Conservation (phyloP, 1,140 invertebrate genomes). For the Adelges cooleyi region DNA sequence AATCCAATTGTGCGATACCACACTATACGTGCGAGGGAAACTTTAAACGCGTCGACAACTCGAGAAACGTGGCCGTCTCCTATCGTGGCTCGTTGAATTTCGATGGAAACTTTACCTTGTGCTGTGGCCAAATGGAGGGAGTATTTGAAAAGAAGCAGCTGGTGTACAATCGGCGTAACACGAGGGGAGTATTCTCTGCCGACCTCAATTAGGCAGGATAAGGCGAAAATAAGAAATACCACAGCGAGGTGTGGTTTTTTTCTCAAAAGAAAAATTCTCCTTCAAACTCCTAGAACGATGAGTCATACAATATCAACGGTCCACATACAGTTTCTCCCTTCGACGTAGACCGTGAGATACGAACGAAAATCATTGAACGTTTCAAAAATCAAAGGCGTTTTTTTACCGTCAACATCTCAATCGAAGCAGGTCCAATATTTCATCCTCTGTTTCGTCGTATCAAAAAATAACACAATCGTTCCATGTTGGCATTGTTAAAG, state of each 20-base stretch:
- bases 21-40: too few species aligned
- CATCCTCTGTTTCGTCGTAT: too few species aligned
- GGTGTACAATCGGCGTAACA: neutral
- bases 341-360: neutral
- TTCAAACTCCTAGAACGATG: conserved; percentile 11
- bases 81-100: neutral
- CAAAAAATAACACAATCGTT: too few species aligned
- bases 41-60: too few species aligned
- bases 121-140: neutral
- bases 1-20: too few species aligned
- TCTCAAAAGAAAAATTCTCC: conserved; percentile 9
- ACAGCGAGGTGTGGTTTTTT: neutral
- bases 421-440: too few species aligned
- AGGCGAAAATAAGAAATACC: neutral
- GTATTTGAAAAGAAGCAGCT: conserved; percentile 1
- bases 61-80: too few species aligned
- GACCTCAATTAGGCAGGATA: conserved; percentile 20
- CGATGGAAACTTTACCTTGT: conserved; percentile 18
- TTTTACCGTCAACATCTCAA: too few species aligned
- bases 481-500: too few species aligned
- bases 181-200: neutral
- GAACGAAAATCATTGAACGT: too few species aligned
- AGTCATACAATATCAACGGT: neutral
- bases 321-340: neutral
- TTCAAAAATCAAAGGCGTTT: too few species aligned